Evolutionary conservation across 64 coral and sea anemone species (phyloP).

Genomic region (Catalaphyllia jardinei): DNA sequence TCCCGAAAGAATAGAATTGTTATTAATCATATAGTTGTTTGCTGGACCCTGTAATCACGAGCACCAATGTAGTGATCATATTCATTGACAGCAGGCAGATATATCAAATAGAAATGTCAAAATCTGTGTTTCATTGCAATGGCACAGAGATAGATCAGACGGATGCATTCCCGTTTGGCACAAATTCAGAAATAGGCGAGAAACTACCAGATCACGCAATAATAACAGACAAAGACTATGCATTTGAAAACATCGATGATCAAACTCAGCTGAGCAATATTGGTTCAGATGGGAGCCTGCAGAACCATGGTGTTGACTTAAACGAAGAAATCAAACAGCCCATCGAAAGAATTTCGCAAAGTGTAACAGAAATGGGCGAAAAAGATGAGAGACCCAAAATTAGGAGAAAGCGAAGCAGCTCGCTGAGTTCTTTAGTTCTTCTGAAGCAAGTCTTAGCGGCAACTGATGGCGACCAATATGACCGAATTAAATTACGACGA

Average conservation of each 20-base stretch:
- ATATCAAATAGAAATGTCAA: neutral
- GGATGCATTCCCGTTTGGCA: neutral
- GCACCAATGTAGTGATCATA: neutral
- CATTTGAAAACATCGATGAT: neutral
- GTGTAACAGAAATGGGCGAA: neutral
- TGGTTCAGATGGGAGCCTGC: neutral
- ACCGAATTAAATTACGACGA: neutral
- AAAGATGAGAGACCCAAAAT: neutral
- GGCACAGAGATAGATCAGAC: neutral
- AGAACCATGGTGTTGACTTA: neutral
- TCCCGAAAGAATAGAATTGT: conserved; percentile 20
- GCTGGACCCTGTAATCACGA: neutral
- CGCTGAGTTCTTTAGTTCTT: neutral
- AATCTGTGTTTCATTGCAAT: neutral
- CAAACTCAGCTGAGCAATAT: neutral
- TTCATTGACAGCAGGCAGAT: neutral
- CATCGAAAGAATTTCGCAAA: neutral
- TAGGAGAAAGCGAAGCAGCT: conserved; percentile 19
- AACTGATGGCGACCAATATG: neutral
- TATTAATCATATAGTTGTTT: neutral
- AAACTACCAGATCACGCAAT: neutral
- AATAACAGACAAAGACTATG: neutral
- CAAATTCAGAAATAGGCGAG: neutral
- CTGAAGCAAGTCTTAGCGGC: neutral
- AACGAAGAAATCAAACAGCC: neutral